Evolutionary conservation across 2,797 vertebrate species (phyloP).

Genomic region (Miichthys miiuy): DNA sequence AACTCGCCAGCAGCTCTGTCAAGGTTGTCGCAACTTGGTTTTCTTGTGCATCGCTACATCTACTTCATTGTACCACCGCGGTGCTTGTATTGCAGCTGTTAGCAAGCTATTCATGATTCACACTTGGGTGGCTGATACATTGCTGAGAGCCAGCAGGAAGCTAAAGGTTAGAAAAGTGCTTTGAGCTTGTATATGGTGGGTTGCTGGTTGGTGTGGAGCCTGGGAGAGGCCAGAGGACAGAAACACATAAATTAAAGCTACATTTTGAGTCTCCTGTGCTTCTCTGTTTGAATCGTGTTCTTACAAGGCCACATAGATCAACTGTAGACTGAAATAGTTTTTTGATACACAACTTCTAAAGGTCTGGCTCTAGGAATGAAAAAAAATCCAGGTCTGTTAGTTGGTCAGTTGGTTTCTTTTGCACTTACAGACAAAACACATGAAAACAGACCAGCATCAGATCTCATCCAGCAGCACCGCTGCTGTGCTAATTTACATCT

Average conservation of each 20-base stretch:
- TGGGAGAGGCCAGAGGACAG: neutral
- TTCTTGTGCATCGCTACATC: constrained; percentile 37
- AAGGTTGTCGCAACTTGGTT: constrained; percentile 52
- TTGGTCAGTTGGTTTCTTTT: neutral
- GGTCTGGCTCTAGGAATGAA: neutral
- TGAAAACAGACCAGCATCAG: neutral
- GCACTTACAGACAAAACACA: neutral
- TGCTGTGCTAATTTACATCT: neutral
- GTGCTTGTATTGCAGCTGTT: constrained; percentile 24
- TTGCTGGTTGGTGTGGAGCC: neutral
- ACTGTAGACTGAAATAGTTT: neutral
- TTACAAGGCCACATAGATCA: neutral
- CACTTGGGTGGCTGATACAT: constrained; percentile 34
- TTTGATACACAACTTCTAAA: neutral
- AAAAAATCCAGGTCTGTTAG: neutral
- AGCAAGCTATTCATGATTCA: constrained; percentile 38
- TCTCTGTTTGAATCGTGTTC: constrained; percentile 6
- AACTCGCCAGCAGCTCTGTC: constrained; percentile 42
- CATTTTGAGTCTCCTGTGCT: neutral
- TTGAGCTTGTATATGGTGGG: neutral
- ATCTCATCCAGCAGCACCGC: neutral
- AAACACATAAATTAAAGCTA: neutral
- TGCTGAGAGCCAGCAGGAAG: constrained; percentile 16
- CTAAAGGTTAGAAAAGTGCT: constrained; percentile 30
- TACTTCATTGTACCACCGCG: constrained; percentile 14